Evolutionary conservation across 2,797 vertebrate species (phyloP).

Genomic region (Tokudaia muenninki): DNA sequence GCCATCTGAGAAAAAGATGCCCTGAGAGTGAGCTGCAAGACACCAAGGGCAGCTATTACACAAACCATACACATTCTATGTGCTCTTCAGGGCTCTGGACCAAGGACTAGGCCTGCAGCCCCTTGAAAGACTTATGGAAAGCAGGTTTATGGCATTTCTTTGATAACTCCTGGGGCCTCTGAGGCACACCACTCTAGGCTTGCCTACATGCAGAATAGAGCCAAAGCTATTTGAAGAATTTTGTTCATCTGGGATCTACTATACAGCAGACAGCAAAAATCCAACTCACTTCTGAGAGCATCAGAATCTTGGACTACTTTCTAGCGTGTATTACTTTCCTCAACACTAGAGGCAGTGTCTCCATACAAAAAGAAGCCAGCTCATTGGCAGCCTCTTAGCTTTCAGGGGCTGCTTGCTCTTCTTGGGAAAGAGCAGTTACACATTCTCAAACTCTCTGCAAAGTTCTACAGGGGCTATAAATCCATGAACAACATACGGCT

Average conservation of each 20-base stretch:
- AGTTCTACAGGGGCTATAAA: not conserved
- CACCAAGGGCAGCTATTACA: not conserved
- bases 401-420: not conserved
- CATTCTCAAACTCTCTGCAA: not conserved
- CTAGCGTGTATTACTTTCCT: not conserved
- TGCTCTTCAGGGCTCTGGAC: not conserved
- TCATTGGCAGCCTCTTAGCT: not conserved
- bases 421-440: not conserved
- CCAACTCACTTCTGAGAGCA: slow-evolving; percentile 64
- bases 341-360: slow-evolving; percentile 73
- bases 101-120: not conserved
- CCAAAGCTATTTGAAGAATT: not conserved
- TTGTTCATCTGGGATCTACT: slow-evolving; percentile 45
- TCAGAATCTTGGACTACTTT: slow-evolving; percentile 14
- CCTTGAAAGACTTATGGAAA: not conserved
- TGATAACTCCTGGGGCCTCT: not conserved
- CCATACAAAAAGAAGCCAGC: not conserved
- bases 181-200: not conserved
- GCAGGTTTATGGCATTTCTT: not conserved
- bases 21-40: not conserved
- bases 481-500: no score
- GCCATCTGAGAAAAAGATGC: not conserved
- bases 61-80: fast-evolving
- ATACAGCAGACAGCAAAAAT: slow-evolving; percentile 64
- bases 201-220: slow-evolving; percentile 35